Conservation (phyloP, 2,797 vertebrate genomes). For the Gymnocypris eckloni region DNA sequence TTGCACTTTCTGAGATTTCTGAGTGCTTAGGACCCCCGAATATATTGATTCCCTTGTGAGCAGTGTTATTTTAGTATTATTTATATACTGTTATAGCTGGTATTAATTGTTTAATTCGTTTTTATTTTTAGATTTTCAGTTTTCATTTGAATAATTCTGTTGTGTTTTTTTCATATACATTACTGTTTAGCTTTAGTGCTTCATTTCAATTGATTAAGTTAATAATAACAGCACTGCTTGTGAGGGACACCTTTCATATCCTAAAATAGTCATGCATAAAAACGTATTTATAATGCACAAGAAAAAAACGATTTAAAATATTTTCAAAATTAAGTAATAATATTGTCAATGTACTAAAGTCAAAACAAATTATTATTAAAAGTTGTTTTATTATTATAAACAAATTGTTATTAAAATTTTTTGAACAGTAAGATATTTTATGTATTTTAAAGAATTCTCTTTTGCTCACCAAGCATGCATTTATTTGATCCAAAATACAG, state of each 20-base stretch:
- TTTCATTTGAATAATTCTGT: not conserved
- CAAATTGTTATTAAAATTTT: no score
- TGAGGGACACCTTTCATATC: not conserved
- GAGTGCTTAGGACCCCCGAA: not conserved
- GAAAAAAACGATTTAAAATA: not conserved
- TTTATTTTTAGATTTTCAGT: not conserved
- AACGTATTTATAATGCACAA: not conserved
- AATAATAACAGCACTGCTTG: not conserved
- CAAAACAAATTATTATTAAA: no score
- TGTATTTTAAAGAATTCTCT: no score
- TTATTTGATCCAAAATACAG: no score
- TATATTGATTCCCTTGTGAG: not conserved
- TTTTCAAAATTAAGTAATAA: not conserved
- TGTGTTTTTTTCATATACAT: not conserved
- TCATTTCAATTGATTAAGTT: not conserved
- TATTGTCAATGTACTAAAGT: not conserved
- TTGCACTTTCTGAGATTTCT: not conserved
- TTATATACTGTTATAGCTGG: not conserved
- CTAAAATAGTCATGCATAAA: not conserved
- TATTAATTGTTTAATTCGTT: not conserved
- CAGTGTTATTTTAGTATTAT: conserved; percentile 1
- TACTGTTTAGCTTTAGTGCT: not conserved
- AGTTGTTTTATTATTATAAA: no score
- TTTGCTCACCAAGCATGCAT: no score
- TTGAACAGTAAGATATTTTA: no score